Conservation (phyloP, 2,888 invertebrate genomes). For the Aleiodes testaceus region DNA sequence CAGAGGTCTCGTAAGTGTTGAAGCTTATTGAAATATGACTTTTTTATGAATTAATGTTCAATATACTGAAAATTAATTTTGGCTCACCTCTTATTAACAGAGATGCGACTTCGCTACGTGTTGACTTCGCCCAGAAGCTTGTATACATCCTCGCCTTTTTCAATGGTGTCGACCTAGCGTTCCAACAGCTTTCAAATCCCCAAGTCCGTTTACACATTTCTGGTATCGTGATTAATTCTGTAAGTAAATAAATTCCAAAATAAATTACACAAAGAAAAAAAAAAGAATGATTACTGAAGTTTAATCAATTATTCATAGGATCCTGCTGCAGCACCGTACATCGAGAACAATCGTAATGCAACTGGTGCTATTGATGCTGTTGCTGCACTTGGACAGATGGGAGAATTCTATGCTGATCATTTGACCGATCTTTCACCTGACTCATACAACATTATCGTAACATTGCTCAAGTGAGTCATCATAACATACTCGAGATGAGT, state of each 20-base stretch:
- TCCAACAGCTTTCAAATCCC: background rate
- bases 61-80: too few species aligned
- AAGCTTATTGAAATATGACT: too few species aligned
- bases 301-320: background rate
- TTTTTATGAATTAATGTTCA: too few species aligned
- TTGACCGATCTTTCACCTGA: background rate
- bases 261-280: background rate
- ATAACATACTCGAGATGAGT: background rate
- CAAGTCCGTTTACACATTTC: constrained; percentile 13
- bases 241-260: background rate
- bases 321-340: constrained; percentile 11
- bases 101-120: background rate
- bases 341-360: background rate
- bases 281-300: background rate
- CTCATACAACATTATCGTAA: background rate
- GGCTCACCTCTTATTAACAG: too few species aligned
- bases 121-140: background rate
- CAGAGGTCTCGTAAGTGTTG: too few species aligned
- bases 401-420: background rate
- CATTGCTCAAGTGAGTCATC: background rate
- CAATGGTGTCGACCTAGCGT: constrained; percentile 12
- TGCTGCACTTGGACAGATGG: background rate
- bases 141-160: constrained; percentile 15
- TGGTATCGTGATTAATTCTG: constrained; percentile 17
- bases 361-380: background rate